Percentiles rank a stretch among this genome's conserved stretches.
These are phyloP conservation scores for Anadara kagoshimensis DNA, from an alignment of 1,140 invertebrate species.

Conservation along the genomic window DNA sequence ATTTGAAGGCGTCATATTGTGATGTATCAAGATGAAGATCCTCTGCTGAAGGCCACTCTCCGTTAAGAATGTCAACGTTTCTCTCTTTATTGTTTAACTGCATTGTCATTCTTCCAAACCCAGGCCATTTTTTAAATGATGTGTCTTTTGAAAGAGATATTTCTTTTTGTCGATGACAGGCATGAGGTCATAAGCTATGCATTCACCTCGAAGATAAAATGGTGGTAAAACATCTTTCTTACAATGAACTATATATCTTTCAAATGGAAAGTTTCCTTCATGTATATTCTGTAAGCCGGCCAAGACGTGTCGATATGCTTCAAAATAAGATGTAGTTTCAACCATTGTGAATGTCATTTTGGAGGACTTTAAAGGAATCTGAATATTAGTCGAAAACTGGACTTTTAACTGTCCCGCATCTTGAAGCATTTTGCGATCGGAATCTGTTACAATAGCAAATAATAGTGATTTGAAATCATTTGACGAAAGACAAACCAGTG, in stretches of 20 bases:
- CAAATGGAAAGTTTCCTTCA: conserved; percentile 67
- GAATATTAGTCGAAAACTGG: conserved; percentile 68
- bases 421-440: conserved; percentile 68
- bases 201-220: conserved; percentile 32
- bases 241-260: conserved; percentile 57
- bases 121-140: no score
- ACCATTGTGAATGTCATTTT: conserved; percentile 62
- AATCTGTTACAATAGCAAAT: conserved; percentile 79
- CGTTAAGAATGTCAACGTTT: background rate
- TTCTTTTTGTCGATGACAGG: no score
- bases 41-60: conserved; percentile 55
- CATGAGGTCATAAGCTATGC: no score
- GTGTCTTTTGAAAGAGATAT: no score
- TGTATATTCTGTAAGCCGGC: conserved; percentile 65
- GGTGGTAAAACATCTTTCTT: conserved; percentile 41
- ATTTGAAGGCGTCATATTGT: conserved; percentile 73
- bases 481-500: conserved; percentile 81
- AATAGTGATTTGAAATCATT: conserved; percentile 81
- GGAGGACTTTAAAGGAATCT: background rate
- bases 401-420: conserved; percentile 35
- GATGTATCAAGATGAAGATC: conserved; percentile 69
- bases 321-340: conserved; percentile 75
- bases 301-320: conserved; percentile 74
- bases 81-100: no score
- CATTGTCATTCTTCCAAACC: no score